Evolutionary conservation across 2,113 vertebrate genomes (phyloP), one percentile per base, ranked within the genome.

Genomic region (Tetrax tetrax): DNA sequence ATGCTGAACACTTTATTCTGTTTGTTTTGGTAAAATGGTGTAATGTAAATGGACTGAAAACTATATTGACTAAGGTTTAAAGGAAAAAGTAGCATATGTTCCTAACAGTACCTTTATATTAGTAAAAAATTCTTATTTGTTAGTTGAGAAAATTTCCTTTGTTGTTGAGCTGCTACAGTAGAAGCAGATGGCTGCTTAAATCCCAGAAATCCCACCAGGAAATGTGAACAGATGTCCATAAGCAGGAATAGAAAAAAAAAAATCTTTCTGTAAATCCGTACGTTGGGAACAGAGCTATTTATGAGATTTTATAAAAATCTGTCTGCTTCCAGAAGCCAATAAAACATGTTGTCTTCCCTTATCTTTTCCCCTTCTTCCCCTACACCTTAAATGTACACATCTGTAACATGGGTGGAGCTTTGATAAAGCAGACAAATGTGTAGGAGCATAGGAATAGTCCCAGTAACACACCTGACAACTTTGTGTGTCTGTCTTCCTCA

Each of bases 171-270:
- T 96, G 45, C 77, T 91, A 95, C 92, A 78, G 90, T 60, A 94
- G 54, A 92, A 96, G 61, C 97, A 97, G 96, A 97, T 97, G 96
- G 97, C 78, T 95, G 47, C 71, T 92, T 91, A 96, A 96, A 94
- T 96, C 95, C 89, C 92, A 96, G 68, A 96, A 96, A 96, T 96
- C 96, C 95, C 96, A 94, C 81, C 89, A 97, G 96, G 48, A 96
- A 94, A 86, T 88, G 64, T 72, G 88, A 97, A 81, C 97, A 97
- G 96, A 97, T 96, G 96, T 96, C 92, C 90, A 53, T 74, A 95
- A 96, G 90, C 72, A 96, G 84, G 81, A 97, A 96, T 80, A 96
- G 86, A 83, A 87, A 71, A 79, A 74, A 95, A 69, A 89, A 48
- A 35, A 12, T 4, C n/a, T 87, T 93, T 94, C 68, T 71, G 8